phyloP scores from a whole-genome alignment of 2,888 invertebrate genomes.

The Sericinus montela region DNA sequence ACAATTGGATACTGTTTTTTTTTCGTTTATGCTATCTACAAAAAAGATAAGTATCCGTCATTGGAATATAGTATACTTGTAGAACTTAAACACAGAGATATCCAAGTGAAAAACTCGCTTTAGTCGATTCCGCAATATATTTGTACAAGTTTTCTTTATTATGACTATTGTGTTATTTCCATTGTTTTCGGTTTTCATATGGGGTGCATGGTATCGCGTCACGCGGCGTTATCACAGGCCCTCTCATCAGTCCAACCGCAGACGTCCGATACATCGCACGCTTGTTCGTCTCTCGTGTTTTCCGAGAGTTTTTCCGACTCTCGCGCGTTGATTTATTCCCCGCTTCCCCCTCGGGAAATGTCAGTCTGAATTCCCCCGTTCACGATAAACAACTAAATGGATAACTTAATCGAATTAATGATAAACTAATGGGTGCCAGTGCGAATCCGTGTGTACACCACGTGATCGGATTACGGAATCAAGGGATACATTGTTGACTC shows the following conservation, averaged over 20 bases:
- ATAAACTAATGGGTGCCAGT: constrained; percentile 58
- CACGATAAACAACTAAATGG: constrained; percentile 32
- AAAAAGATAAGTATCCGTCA: too few species aligned
- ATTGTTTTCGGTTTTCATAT: constrained; percentile 68
- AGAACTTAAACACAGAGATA: background rate
- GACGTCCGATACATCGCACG: constrained; percentile 54
- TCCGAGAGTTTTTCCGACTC: constrained; percentile 50
- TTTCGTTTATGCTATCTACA: too few species aligned
- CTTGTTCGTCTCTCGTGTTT: constrained; percentile 32
- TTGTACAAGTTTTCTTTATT: background rate
- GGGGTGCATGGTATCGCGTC: constrained; percentile 42
- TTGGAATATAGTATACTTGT: too few species aligned
- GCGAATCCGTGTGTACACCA: constrained; percentile 47
- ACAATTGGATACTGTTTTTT: too few species aligned
- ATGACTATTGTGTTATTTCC: constrained; percentile 42
- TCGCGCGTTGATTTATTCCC: constrained; percentile 34
- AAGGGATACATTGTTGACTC: constrained; percentile 56
- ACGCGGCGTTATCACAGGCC: constrained; percentile 59
- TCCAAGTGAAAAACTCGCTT: background rate
- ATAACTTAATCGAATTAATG: constrained; percentile 44
- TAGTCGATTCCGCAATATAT: background rate
- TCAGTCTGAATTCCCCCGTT: constrained; percentile 62
- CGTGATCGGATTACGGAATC: constrained; percentile 67
- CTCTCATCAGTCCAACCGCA: constrained; percentile 56
- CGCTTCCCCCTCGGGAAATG: constrained; percentile 46